phyloP scores from a whole-genome alignment of 2,797 vertebrate genomes.

The Neostethus bicornis region DNA sequence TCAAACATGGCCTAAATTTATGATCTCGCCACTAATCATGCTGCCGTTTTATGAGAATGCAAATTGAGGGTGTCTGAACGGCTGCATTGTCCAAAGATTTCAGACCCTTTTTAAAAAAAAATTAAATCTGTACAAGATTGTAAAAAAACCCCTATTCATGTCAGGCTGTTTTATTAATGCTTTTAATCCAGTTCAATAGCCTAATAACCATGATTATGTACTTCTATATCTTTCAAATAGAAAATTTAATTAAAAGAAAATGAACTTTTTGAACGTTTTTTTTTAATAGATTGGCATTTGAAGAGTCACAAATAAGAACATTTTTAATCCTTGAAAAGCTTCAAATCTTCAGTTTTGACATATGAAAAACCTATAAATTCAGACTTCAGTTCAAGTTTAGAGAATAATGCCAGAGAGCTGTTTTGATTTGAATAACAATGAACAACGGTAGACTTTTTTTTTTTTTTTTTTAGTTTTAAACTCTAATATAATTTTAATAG shows the following conservation, averaged over 20 bases:
- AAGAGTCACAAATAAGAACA: constrained; percentile 22
- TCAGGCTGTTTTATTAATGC: too few relatives aligned
- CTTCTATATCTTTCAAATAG: constrained; percentile 43
- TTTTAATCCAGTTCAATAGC: constrained; percentile 43
- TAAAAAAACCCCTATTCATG: too few relatives aligned
- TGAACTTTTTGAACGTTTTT: constrained; percentile 19
- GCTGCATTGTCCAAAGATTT: constrained; percentile 8
- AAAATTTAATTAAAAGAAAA: constrained; percentile 22
- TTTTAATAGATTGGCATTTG: constrained; percentile 26
- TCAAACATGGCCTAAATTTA: constrained; percentile 43
- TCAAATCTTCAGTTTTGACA: neutral
- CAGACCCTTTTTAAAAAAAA: too few relatives aligned
- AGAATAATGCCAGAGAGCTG: neutral
- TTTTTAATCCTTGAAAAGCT: constrained; percentile 19
- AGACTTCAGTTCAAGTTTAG: neutral
- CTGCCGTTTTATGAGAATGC: constrained; percentile 38
- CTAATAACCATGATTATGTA: constrained; percentile 49
- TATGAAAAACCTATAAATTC: neutral
- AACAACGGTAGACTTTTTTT: too few relatives aligned
- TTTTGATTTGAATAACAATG: too few relatives aligned
- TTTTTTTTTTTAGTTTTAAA: too few relatives aligned
- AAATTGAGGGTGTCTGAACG: constrained; percentile 3
- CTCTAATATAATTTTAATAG: too few relatives aligned
- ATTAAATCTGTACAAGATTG: too few relatives aligned
- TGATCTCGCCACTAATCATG: constrained; percentile 41